These are phyloP conservation scores for Furcula furcula DNA, from an alignment of 2,888 invertebrate species.

Conservation along the genomic window DNA sequence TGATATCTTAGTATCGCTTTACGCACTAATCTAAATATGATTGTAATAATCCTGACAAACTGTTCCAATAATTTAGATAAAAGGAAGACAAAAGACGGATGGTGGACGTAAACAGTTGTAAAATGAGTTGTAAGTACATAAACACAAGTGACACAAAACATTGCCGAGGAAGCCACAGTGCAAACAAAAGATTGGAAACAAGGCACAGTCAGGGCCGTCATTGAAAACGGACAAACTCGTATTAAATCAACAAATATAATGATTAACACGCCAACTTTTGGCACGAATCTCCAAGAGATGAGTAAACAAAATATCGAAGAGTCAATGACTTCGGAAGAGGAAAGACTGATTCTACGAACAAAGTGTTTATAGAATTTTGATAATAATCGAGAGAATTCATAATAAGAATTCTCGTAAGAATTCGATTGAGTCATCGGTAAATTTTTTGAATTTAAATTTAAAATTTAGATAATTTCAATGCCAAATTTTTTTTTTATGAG, in stretches of 20 bases:
- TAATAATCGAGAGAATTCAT: too few relatives aligned
- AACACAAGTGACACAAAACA: constrained; percentile 39
- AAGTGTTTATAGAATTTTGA: constrained; percentile 13
- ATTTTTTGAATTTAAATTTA: not conserved
- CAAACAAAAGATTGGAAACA: constrained; percentile 60
- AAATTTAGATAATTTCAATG: not conserved
- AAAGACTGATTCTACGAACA: constrained; percentile 46
- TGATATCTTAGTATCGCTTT: too few relatives aligned
- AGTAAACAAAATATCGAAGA: constrained; percentile 58
- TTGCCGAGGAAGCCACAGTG: constrained; percentile 47
- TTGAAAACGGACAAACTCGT: constrained; percentile 33
- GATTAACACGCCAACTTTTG: constrained; percentile 51
- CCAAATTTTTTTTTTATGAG: constrained; percentile 1
- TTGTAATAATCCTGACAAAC: too few relatives aligned
- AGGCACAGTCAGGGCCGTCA: constrained; percentile 32
- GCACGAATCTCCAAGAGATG: constrained; percentile 51
- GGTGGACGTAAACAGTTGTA: constrained; percentile 26
- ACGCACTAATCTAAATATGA: too few relatives aligned
- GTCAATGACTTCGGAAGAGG: constrained; percentile 62
- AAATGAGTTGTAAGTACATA: constrained; percentile 25
- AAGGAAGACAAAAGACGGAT: constrained; percentile 35
- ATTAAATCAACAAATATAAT: constrained; percentile 39
- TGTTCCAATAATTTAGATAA: constrained; percentile 20
- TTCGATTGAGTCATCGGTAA: constrained; percentile 1
- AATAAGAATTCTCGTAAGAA: not conserved